These are phyloP conservation scores for Euglossa dilemma DNA, from an alignment of 1,140 invertebrate genomes.

Conservation along the genomic window DNA sequence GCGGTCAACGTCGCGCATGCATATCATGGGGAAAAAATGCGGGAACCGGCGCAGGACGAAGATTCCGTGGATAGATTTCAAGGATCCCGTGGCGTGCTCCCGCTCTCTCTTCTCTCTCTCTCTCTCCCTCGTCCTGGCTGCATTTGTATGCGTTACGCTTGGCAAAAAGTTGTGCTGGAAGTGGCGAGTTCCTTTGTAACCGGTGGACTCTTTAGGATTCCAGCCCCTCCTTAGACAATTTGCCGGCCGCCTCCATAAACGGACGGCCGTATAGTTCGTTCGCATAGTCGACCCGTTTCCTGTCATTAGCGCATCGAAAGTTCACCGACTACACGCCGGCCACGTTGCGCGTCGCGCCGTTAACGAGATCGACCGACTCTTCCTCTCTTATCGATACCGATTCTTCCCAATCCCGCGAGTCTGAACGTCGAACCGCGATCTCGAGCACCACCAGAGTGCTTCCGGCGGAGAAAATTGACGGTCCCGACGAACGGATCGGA, in stretches of 20 bases:
- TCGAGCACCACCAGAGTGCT: no score
- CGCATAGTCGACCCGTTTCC: constrained; percentile 66
- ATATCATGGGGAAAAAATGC: constrained; percentile 13
- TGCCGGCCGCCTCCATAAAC: constrained; percentile 66
- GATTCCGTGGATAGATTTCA: constrained; percentile 18
- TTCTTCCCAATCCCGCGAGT: background rate
- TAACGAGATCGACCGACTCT: constrained; percentile 30
- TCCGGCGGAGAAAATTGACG: background rate
- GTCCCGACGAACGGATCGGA: background rate
- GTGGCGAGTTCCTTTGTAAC: constrained; percentile 59
- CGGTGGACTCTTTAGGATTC: constrained; percentile 65
- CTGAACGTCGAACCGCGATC: no score
- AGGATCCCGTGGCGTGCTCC: background rate
- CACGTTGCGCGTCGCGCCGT: no score
- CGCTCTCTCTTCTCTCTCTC: no score
- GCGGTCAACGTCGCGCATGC: background rate
- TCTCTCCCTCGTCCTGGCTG: background rate
- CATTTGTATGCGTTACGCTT: constrained; percentile 53
- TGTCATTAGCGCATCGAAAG: constrained; percentile 66
- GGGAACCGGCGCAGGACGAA: constrained; percentile 1
- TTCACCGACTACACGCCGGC: constrained; percentile 37
- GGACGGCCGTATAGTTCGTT: constrained; percentile 52
- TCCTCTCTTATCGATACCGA: no score
- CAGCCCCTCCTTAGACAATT: constrained; percentile 67
- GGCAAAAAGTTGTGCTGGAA: constrained; percentile 53